phyloP scores from a whole-genome alignment of 2,113 vertebrate genomes.

The Oreotrochilus melanogaster region DNA sequence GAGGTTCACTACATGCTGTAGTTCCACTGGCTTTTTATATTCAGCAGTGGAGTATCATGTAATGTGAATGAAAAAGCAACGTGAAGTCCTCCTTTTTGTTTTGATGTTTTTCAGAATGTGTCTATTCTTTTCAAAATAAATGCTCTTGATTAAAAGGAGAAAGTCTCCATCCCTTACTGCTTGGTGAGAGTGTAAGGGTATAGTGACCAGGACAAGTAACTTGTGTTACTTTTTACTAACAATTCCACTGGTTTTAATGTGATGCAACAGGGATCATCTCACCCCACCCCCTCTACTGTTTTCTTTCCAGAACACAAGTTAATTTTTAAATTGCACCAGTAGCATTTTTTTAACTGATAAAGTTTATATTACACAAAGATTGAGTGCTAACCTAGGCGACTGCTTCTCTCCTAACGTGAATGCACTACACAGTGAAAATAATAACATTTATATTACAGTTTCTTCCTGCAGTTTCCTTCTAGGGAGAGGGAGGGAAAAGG shows the following conservation, averaged over 20 bases:
- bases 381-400: not conserved
- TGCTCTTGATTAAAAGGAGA: not conserved
- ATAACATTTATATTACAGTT: conserved; percentile 44
- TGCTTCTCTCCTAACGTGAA: not conserved
- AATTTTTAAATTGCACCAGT: conserved; percentile 51
- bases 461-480: conserved; percentile 39
- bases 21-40: not conserved
- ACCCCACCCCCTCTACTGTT: not conserved
- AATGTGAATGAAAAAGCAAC: not conserved
- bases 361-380: conserved; percentile 1
- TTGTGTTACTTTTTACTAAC: not conserved
- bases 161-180: not conserved
- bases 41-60: not conserved
- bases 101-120: not conserved
- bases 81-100: not conserved
- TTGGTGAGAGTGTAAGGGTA: not conserved
- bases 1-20: not conserved
- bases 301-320: conserved; percentile 25
- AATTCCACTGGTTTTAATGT: not conserved
- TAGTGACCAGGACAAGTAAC: not conserved
- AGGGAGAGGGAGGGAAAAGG: conserved; percentile 39
- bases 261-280: not conserved
- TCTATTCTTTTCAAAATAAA: not conserved
- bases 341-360: not conserved
- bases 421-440: not conserved